These are phyloP conservation scores for Engraulis encrasicolus DNA, from an alignment of 2,113 vertebrate species.

Conservation along the genomic window DNA sequence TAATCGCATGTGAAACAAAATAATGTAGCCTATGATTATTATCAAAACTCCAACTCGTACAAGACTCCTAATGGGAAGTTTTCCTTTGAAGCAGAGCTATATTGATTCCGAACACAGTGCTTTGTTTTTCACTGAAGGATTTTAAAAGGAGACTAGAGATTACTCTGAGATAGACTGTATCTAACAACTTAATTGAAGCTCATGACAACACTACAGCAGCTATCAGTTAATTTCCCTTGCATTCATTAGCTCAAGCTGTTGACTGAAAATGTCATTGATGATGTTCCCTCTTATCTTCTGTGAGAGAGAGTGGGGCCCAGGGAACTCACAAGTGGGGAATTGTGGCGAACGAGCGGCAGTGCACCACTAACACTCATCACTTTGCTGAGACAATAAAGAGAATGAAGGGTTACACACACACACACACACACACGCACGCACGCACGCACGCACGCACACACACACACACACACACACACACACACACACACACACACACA, in stretches of 20 bases:
- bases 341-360: background rate
- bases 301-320: background rate
- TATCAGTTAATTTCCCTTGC: background rate
- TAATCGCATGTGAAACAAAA: background rate
- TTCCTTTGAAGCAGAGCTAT: background rate
- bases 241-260: conserved; percentile 6
- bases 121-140: background rate
- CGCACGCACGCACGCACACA: too few species aligned
- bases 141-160: background rate
- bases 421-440: too few species aligned
- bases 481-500: too few species aligned
- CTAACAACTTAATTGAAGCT: background rate
- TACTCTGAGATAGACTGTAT: background rate
- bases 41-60: background rate
- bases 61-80: background rate
- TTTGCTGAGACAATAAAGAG: background rate
- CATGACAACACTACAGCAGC: background rate
- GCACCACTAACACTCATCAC: background rate
- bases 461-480: too few species aligned
- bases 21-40: background rate
- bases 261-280: background rate
- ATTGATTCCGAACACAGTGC: background rate
- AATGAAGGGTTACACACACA: background rate
- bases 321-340: background rate
- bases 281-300: background rate